Evolutionary conservation across 2,113 vertebrate genomes (phyloP).

Genomic region (Brienomyrus brachyistius): DNA sequence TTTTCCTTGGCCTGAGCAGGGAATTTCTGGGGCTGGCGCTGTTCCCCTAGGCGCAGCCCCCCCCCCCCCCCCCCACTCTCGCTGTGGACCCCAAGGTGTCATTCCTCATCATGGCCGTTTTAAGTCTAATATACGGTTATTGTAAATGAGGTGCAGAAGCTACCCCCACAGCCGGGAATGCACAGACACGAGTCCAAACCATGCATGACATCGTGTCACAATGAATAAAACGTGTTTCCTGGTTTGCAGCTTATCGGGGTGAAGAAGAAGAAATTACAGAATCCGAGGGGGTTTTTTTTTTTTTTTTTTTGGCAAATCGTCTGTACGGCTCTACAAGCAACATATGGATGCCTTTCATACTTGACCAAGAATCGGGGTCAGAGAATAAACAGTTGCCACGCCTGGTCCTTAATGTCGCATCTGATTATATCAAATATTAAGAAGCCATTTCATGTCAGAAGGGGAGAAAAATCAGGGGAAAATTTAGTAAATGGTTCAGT

Average conservation of each 20-base stretch:
- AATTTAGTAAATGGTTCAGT: not conserved
- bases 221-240: not conserved
- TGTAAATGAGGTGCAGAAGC: slow-evolving; percentile 4
- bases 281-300: not conserved
- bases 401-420: not conserved
- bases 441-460: not conserved
- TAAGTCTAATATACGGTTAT: not conserved
- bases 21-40: slow-evolving; percentile 38
- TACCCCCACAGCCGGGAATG: not conserved
- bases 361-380: not conserved
- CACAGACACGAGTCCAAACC: not conserved
- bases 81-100: slow-evolving; percentile 23
- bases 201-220: not conserved
- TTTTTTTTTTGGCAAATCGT: not conserved
- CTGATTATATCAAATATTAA: not conserved
- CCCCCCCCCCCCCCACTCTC: not conserved
- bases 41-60: slow-evolving; percentile 14
- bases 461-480: not conserved
- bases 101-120: slow-evolving; percentile 15
- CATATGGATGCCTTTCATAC: not conserved
- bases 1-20: slow-evolving; percentile 35
- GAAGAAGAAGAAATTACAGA: not conserved
- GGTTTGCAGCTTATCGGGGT: not conserved
- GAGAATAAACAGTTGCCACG: not conserved
- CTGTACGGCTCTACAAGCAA: not conserved